Evolutionary conservation across 1,140 invertebrate species (phyloP), one percentile per base, ranked within the genome.

Genomic region (Drosophila burlai): DNA sequence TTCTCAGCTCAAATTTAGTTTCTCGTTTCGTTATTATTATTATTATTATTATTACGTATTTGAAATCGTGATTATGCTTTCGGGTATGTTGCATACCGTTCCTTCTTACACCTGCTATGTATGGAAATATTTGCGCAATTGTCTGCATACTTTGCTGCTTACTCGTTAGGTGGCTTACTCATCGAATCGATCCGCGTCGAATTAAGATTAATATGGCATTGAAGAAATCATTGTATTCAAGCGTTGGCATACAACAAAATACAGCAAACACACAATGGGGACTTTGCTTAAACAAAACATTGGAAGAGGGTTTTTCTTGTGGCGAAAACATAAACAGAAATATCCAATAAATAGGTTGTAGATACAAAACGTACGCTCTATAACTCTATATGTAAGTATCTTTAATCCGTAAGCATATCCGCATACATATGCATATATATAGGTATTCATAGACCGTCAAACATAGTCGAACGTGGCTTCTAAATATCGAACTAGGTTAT

Each of bases 1-100:
- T 68, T 76, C 40, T 60, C 46, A 21, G 54, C 69, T 80, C 49
- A 24, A 61, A 60, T 55, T 66, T 43, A 58, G 62, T 77, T 55
- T 73, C 52, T 46, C 50, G 61, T 77, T 46, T 72, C 47, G 29
- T 29, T 29, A 7, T 29, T 29, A 4, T 68, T 31, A 40, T 65
- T 76, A 83, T 65, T 76, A 91, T 81, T 91, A 82, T 80, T 84
- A 85, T 91, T 85, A 90, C 89, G 72, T 91, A 80, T 85, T 91
- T 90, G 72, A 90, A 90, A 86, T 91, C 77, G 75, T 92, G 90
- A 92, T 92, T 92, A 92, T 92, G 90, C 81, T 90, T 86, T 83
- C 69, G 78, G 82, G 75, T 90, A 87, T 90, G 83, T 92, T 92
- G 75, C 90, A 84, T 91, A 91, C 83, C 89, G 60, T 84, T 90